Base-by-base conservation (phyloP, 2,113 vertebrate species). In the Myotis yumanensis region DNA sequence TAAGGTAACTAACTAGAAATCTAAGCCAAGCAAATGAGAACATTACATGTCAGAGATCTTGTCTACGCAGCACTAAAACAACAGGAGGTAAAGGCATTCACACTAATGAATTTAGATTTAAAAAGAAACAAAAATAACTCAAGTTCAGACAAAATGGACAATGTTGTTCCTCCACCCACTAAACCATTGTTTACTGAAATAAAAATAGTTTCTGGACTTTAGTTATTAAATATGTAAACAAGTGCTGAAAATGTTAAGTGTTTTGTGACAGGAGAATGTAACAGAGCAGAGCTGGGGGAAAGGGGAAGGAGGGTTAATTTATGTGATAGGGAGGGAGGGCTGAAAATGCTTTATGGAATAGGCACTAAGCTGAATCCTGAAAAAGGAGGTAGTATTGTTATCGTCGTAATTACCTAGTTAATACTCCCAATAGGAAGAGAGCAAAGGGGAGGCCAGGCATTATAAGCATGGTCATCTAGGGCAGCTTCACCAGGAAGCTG, bases 141-240 rank as follows among this genome's bases (percentile, higher is more conserved):
- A 93, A 57, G 92, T 89, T 87, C 59, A 92, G 40, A 80, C 54
- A 76, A 79, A 93, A 66, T 51, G 18, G 51, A n/a, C 2, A 71
- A 51, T 52, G 75, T 16, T 52, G 75, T 16, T 62, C 48, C 23
- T 73, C 84, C 48, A 1, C 1, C 48, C 43, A 62, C 14, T 25
- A 94, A 90, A 80, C 52, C 4, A 73, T 14, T 62, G 25, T 37
- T 72, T 91, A 14, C 37, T 68, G 11, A 43, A 91, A 35, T 86
- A 28, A 86, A 83, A 72, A 54, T 52, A 30, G 18, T 59, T 93
- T 87, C 52, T 57, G 20, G 11, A 32, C 35, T 86, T 89, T 57
- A 79, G 35, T n/a, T 15, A 35, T 4, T 12, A 84, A 86, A 73
- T 79, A 83, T 22, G 4, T 40, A 46, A 37, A 57, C 28, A 81